A percentile compares a stretch with the other conserved stretches of the same genome.
phyloP scores from a whole-genome alignment of 2,888 invertebrate genomes.

The Andrena marginata region DNA sequence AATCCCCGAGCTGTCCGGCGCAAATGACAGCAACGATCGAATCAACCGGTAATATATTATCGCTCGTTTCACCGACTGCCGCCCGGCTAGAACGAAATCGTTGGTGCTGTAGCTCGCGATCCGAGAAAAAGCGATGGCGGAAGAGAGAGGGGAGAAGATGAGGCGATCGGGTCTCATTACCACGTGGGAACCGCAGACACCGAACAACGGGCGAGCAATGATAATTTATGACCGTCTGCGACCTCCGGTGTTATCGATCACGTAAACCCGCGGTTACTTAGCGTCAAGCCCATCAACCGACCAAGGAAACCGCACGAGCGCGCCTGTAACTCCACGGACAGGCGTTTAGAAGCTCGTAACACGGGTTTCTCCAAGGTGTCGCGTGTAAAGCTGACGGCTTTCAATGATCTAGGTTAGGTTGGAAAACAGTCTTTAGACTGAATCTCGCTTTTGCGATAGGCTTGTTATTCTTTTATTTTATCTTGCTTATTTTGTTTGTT shows the following conservation, averaged over 20 bases:
- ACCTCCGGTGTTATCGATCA: constrained; percentile 70
- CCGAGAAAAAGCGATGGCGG: constrained; percentile 49
- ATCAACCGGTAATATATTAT: constrained; percentile 74
- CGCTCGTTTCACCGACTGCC: constrained; percentile 69
- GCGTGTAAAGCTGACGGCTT: not conserved
- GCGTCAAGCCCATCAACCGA: constrained; percentile 52
- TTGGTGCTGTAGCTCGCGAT: constrained; percentile 29
- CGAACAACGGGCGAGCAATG: constrained; percentile 66
- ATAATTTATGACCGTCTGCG: constrained; percentile 71
- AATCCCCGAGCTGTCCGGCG: constrained; percentile 73
- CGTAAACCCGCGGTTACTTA: constrained; percentile 59
- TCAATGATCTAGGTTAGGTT: too few species aligned
- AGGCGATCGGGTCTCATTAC: constrained; percentile 62
- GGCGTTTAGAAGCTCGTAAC: not conserved
- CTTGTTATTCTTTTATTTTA: too few species aligned
- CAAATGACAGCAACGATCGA: constrained; percentile 75
- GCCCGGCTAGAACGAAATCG: constrained; percentile 64
- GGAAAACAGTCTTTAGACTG: too few species aligned
- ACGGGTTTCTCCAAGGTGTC: not conserved
- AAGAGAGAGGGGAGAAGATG: constrained; percentile 15
- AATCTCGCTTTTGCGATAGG: too few species aligned
- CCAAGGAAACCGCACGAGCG: constrained; percentile 20
- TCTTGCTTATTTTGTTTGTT: too few species aligned
- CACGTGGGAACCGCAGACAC: constrained; percentile 68
- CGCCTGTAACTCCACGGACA: not conserved